A percentile compares a stretch with the other conserved stretches of the same genome.
These are phyloP conservation scores for Hemistola chrysoprasaria DNA, from an alignment of 2,888 invertebrate genomes.

Conservation along the genomic window DNA sequence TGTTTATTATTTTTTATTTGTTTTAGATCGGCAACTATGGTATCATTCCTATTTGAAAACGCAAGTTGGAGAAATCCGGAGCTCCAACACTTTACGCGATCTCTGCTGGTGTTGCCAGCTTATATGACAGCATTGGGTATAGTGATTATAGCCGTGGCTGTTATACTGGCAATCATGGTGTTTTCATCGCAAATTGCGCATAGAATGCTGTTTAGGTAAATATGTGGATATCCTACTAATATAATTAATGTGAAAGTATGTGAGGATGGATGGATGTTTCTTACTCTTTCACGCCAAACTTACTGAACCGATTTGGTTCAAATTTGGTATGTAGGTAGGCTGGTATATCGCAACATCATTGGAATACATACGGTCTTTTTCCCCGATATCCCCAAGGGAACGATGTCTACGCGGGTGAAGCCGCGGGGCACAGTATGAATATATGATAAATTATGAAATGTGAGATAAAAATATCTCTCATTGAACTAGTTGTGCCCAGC, in stretches of 20 bases:
- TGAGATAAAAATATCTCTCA: no score
- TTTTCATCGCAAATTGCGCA: slow-evolving; percentile 87
- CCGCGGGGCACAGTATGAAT: no score
- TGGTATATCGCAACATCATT: no score
- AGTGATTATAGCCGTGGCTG: slow-evolving; percentile 78
- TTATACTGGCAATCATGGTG: slow-evolving; percentile 80
- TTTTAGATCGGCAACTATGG: slow-evolving; percentile 56
- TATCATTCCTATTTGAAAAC: slow-evolving; percentile 52
- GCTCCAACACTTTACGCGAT: slow-evolving; percentile 65
- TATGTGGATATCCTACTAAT: not conserved
- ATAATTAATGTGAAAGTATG: no score
- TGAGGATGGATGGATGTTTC: no score
- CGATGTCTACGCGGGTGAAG: no score
- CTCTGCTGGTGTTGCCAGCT: slow-evolving; percentile 81
- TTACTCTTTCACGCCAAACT: no score
- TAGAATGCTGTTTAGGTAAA: slow-evolving; percentile 84
- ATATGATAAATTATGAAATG: no score
- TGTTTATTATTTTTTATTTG: slow-evolving; percentile 2
- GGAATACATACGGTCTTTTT: no score
- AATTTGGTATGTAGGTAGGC: slow-evolving; percentile 1
- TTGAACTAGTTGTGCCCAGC: not conserved
- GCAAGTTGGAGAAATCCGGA: slow-evolving; percentile 61
- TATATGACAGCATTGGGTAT: slow-evolving; percentile 85
- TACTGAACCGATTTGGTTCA: no score
- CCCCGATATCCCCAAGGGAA: no score